Percentiles rank a stretch among this genome's conserved stretches.
Evolutionary conservation across 2,888 invertebrate genomes (phyloP).

Genomic region (Anoplius nigerrimus): DNA sequence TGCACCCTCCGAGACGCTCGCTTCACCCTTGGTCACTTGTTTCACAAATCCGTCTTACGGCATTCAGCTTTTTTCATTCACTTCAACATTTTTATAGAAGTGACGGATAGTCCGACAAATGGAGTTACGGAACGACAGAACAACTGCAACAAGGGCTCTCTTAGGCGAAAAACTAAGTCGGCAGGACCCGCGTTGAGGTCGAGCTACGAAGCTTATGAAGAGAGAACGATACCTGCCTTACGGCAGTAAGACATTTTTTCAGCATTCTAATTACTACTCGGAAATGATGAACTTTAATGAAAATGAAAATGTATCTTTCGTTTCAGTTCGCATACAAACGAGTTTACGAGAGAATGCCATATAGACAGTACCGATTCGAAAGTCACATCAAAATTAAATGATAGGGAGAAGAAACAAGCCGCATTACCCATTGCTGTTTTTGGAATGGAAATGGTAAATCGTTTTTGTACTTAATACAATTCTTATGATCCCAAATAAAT

Average conservation of each 20-base stretch:
- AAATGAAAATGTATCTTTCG: constrained; percentile 16
- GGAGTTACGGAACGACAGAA: constrained; percentile 67
- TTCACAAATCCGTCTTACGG: not conserved
- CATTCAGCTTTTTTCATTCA: not conserved
- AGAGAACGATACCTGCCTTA: constrained; percentile 87
- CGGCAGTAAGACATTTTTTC: constrained; percentile 82
- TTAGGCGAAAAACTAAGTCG: constrained; percentile 77
- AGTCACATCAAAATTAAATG: constrained; percentile 81
- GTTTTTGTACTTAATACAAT: not conserved
- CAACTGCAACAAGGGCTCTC: constrained; percentile 76
- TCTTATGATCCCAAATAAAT: constrained; percentile 9
- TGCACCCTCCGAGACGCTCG: too few species aligned
- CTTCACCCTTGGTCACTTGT: too few species aligned
- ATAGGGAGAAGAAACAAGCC: constrained; percentile 90
- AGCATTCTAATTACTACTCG: not conserved
- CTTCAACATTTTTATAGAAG: constrained; percentile 48
- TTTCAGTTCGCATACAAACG: constrained; percentile 87
- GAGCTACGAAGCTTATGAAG: constrained; percentile 92
- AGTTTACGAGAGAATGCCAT: constrained; percentile 86
- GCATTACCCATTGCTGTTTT: constrained; percentile 93
- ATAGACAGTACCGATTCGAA: constrained; percentile 77
- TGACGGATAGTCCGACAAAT: constrained; percentile 77
- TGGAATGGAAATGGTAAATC: constrained; percentile 87
- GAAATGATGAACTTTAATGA: not conserved
- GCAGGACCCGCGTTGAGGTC: constrained; percentile 74